Evolutionary conservation across 2,888 invertebrate species (phyloP), one percentile per base, ranked within the genome.

Genomic region (Ashinkailepas kermadecensis): DNA sequence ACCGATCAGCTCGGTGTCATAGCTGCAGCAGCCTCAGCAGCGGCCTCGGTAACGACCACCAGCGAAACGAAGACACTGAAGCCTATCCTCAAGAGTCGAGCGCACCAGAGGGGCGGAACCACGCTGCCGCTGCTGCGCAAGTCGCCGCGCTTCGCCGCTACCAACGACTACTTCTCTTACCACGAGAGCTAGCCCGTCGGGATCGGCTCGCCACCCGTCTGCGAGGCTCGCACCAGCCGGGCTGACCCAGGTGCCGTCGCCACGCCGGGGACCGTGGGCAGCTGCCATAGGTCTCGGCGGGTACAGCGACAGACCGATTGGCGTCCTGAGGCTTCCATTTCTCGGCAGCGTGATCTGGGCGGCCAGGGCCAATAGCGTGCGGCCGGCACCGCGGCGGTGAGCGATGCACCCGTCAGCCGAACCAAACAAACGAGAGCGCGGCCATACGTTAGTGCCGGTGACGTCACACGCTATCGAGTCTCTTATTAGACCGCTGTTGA

Each of bases 141-240:
- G 39, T 39, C 21, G 15, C 70, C 70, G 39, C 70, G 70, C 13
- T 70, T 70, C 39, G 25, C 70, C 39, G 2, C 70, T 1, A 39
- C 70, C 70, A 70, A 70, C 39, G 70, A 70, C 39, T 70, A 70
- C 21, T 70, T 70, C 39, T 70, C 70, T 1, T 70, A 70, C 39
- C 70, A 70, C 15, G 70, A 70, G 70, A 70, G 70, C 39, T 70
- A 70, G 39, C 70, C 65, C 10, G 65, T 23, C 65, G 65, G n/a
- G 65, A 15, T 1, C 18, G 18, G 64, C 64, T 8, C 39, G 4
- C 39, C 39, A 39, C 39, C 39, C 39, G 39, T 4, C 39, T 1
- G 39, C 39, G 39, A 39, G 39, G 39, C 39, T 39, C 39, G 64
- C 18, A 18, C 18, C 21, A 13, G 64, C 8, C 21, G 64, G 64